Conservation (phyloP, 1,140 invertebrate genomes). For the Macrobrachium nipponense region DNA sequence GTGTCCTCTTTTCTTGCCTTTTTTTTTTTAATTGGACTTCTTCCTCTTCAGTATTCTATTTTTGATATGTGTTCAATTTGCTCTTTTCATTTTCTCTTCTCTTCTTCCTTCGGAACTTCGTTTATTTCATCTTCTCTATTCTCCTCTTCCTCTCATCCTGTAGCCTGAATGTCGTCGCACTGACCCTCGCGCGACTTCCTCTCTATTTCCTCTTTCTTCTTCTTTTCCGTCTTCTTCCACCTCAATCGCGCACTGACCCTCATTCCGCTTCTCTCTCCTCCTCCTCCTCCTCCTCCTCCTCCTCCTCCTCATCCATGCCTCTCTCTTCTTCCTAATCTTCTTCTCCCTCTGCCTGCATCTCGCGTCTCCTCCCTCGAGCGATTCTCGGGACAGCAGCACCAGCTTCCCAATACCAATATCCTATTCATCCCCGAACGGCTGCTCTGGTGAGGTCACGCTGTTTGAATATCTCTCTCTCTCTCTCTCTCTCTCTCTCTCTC, state of each 20-base stretch:
- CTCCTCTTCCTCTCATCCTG: background rate
- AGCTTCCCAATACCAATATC: background rate
- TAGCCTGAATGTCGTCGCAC: too few relatives aligned
- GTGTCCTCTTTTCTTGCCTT: background rate
- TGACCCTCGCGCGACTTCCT: too few relatives aligned
- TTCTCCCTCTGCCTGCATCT: background rate
- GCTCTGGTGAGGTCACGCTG: too few relatives aligned
- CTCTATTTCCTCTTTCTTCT: too few relatives aligned
- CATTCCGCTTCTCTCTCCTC: background rate
- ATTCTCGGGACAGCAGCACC: background rate
- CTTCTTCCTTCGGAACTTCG: background rate
- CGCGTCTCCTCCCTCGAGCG: background rate
- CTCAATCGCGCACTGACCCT: background rate
- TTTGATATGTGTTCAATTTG: too few relatives aligned
- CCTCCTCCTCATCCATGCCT: background rate
- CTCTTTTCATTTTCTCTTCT: background rate
- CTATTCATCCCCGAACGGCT: background rate
- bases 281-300: background rate
- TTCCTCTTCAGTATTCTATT: too few relatives aligned
- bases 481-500: conserved; percentile 29
- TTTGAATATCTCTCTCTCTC: conserved; percentile 17
- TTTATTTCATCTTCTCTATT: background rate
- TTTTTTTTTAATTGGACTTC: background rate
- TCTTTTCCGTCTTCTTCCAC: too few relatives aligned
- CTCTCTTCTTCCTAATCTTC: background rate